Evolutionary conservation across 2,888 invertebrate species (phyloP), one percentile per base, ranked within the genome.

Genomic region (Napeogenes inachia): DNA sequence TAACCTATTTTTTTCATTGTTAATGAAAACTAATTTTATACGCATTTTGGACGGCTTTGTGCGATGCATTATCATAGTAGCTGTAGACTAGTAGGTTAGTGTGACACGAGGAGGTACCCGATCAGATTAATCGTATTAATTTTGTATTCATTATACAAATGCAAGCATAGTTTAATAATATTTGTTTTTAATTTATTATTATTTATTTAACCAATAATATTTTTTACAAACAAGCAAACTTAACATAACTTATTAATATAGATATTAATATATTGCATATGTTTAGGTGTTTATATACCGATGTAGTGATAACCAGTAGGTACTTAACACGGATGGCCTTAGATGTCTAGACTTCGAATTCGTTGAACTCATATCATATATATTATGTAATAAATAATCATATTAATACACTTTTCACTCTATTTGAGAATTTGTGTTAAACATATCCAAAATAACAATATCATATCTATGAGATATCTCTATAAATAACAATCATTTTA

Each of bases 301-400:
- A 57, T 62, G 53, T 33, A 50, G 21, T 42, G 66, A 66, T 68
- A 64, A 55, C 59, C 54, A 57, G 45, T 60, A 55, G 62, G 62
- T 61, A 60, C 45, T 61, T 54, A 59, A 61, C 63, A 59, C 42
- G 8, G 68, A 68, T 69, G 65, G 59, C 65, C 68, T 59, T 55
- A 61, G 67, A 69, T 69, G 68, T 69, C 70, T 67, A 62, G 61
- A 60, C 53, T 45, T 42, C 38, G 57, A 45, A 66, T 64, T 47
- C 70, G 64, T 56, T 66, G 63, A 66, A 68, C 66, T 65, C 57
- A 55, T 35, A 32, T 38, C 21, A 45, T 4, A 33, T 8, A 50
- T 30, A 12, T 50, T 8, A 30, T 50, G 30, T 3, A 30, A n/a
- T 50, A 12, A 50, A 50, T 50, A 21, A 50, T 12, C 8, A 30